Evolutionary conservation across 1,140 invertebrate species (phyloP).

Genomic region (Sycophila sp.): DNA sequence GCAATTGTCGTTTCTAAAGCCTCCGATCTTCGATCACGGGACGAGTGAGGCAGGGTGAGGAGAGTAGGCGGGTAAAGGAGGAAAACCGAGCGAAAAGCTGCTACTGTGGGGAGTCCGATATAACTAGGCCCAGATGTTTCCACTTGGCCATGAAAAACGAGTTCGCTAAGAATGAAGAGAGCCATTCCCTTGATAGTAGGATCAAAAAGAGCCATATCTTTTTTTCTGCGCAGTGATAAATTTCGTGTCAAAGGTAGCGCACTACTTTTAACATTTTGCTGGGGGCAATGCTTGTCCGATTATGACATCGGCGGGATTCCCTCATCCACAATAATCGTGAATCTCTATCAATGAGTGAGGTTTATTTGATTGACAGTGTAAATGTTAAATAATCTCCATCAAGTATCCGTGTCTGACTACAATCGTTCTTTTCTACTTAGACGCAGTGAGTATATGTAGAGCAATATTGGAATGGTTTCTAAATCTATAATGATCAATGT

Average conservation of each 20-base stretch:
- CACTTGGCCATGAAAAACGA: slow-evolving; percentile 14
- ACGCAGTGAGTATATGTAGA: too few relatives aligned
- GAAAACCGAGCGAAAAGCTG: neutral
- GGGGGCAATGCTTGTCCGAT: neutral
- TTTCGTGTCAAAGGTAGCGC: neutral
- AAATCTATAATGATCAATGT: too few relatives aligned
- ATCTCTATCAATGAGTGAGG: too few relatives aligned
- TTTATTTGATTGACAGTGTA: too few relatives aligned
- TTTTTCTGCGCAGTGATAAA: neutral
- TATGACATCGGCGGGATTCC: too few relatives aligned
- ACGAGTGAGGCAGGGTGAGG: neutral
- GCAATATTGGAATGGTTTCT: too few relatives aligned
- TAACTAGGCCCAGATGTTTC: slow-evolving; percentile 16
- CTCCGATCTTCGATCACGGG: slow-evolving; percentile 14
- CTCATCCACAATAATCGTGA: too few relatives aligned
- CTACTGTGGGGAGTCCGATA: neutral
- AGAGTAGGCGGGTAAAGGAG: neutral
- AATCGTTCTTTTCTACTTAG: too few relatives aligned
- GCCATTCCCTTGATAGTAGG: neutral
- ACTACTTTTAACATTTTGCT: neutral
- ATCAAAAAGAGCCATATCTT: neutral
- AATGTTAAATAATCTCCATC: too few relatives aligned
- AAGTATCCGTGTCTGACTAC: too few relatives aligned
- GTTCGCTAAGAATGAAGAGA: slow-evolving; percentile 15
- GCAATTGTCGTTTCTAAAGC: slow-evolving; percentile 18